These are phyloP conservation scores for Cheilosia impressa DNA, from an alignment of 2,888 invertebrate genomes.

Conservation along the genomic window DNA sequence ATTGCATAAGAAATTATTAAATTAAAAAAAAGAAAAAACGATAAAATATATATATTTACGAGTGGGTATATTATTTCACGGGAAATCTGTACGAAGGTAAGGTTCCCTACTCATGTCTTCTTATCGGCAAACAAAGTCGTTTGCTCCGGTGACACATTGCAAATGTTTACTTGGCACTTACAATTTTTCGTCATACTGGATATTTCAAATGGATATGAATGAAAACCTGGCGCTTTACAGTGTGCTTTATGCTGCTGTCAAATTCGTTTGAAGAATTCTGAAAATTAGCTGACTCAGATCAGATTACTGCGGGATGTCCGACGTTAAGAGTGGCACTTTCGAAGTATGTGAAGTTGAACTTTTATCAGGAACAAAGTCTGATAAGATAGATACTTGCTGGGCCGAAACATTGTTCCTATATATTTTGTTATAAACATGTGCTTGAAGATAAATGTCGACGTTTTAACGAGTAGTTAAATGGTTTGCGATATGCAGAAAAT, in stretches of 20 bases:
- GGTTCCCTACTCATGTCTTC: neutral
- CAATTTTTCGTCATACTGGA: slow-evolving; percentile 5
- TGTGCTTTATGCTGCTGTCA: neutral
- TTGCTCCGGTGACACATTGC: neutral
- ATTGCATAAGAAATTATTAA: slow-evolving; percentile 31
- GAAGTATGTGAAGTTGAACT: too few relatives aligned
- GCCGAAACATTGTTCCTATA: too few relatives aligned
- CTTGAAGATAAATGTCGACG: too few relatives aligned
- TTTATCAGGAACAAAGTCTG: too few relatives aligned
- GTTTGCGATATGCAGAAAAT: too few relatives aligned
- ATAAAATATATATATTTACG: neutral
- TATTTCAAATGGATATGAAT: neutral
- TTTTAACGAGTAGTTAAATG: too few relatives aligned
- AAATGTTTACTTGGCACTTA: slow-evolving; percentile 12
- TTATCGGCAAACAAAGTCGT: neutral
- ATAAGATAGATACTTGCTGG: too few relatives aligned
- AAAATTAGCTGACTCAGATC: too few relatives aligned
- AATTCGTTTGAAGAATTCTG: too few relatives aligned
- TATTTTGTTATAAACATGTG: too few relatives aligned
- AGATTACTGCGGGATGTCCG: too few relatives aligned
- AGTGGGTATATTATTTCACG: neutral
- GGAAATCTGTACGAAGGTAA: neutral
- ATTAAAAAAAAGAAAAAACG: neutral
- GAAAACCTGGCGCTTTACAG: neutral
- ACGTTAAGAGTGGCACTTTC: too few relatives aligned